phyloP scores from a whole-genome alignment of 2,797 vertebrate genomes.

The Ibycter americanus region DNA sequence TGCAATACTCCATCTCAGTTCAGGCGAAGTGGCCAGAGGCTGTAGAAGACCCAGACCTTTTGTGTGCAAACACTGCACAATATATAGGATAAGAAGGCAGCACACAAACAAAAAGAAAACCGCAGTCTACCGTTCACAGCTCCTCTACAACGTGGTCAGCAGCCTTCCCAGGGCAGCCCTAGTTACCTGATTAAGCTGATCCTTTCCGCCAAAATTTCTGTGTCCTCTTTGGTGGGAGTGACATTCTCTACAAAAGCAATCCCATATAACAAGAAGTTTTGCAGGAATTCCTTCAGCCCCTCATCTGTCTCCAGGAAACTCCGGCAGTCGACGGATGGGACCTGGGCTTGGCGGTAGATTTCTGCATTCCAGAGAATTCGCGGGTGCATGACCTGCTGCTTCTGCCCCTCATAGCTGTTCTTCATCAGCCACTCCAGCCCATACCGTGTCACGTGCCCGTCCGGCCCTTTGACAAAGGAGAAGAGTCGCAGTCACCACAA shows the following conservation, averaged over 20 bases:
- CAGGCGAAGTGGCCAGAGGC: not conserved
- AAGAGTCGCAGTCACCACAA: not conserved
- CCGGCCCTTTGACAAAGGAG: conserved; percentile 80
- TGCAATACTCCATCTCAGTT: not conserved
- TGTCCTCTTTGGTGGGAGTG: conserved; percentile 86
- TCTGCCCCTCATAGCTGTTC: conserved; percentile 89
- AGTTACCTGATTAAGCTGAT: conserved; percentile 91
- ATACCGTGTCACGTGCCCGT: conserved; percentile 85
- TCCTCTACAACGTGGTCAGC: not conserved
- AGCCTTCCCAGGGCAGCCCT: not conserved
- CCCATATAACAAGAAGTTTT: conserved; percentile 87
- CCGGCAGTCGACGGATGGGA: conserved; percentile 78
- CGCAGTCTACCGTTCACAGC: accelerated
- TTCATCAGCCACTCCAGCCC: conserved; percentile 86
- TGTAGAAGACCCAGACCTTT: not conserved
- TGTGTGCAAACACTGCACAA: not conserved
- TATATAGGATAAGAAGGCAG: not conserved
- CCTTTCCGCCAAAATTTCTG: conserved; percentile 80
- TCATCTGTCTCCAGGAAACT: conserved; percentile 85
- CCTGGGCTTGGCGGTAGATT: conserved; percentile 80
- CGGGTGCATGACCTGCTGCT: conserved; percentile 79
- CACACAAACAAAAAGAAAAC: not conserved
- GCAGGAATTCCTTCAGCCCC: conserved; percentile 86
- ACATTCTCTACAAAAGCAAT: conserved; percentile 91
- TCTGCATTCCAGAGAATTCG: conserved; percentile 87